Evolutionary conservation across 2,888 invertebrate species (phyloP), one percentile per base, ranked within the genome.

Genomic region (Balanococcus diminutus): DNA sequence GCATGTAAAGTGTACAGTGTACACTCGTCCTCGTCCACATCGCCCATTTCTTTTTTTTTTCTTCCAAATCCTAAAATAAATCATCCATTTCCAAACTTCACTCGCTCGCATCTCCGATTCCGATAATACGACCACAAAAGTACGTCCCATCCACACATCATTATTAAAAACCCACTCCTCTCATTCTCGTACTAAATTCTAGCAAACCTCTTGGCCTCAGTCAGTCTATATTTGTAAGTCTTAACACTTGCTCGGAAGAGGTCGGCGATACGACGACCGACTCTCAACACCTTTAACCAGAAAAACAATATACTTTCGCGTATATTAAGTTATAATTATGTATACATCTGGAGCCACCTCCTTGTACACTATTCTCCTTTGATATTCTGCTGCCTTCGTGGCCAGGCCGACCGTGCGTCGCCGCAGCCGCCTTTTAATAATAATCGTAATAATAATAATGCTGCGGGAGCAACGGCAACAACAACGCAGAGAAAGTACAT

Each of bases 311-410:
- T 28, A 28, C 28, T 67, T 28, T 67, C 28, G 61, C 25, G 25
- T 28, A 67, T 67, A 67, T 67, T 28, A 28, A 25, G 61, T 67
- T 67, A 67, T 67, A 67, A 67, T 67, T 67, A 67, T 67, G 9
- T 56, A 67, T 28, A 28, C 61, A 28, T 51, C 51, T n/a, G 51
- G 19, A 19, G 51, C n/a, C 51, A 19, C 51, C 51, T 51, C 51
- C 51, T 51, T 51, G 51, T 51, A 51, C 51, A 51, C 51, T 51
- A 51, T 51, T 51, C n/a, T 51, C n/a, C n/a, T 51, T 51, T 51
- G n/a, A 51, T 19, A 19, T 51, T n/a, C 51, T 51, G 51, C n/a
- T 51, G 51, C 19, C 51, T 3, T 51, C 19, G 51, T 19, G 19
- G 51, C 19, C n/a, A 19, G 6, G n/a, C 8, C 51, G 51, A n/a